A percentile compares a stretch with the other conserved stretches of the same genome.
Evolutionary conservation across 2,113 vertebrate species (phyloP).

Genomic region (Ciconia stormi): DNA sequence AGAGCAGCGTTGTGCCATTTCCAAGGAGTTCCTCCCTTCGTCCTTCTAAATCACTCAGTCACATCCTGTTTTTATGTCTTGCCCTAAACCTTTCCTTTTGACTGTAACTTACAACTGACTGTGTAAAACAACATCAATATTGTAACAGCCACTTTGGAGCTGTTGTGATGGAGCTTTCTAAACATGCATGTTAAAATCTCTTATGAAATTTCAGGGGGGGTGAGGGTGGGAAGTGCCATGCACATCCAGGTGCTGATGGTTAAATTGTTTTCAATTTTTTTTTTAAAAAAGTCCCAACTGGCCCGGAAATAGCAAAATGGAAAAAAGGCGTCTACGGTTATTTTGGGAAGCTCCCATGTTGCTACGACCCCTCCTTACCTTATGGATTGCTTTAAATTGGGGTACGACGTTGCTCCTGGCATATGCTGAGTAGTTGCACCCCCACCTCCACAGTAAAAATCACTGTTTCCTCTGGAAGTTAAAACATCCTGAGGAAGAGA

Average conservation of each 20-base stretch:
- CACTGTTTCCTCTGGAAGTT: slow-evolving; percentile 44
- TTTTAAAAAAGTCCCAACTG: neutral
- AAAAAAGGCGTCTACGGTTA: neutral
- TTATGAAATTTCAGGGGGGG: neutral
- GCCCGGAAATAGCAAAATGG: neutral
- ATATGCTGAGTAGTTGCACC: neutral
- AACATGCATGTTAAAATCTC: neutral
- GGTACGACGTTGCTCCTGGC: neutral
- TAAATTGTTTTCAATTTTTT: neutral
- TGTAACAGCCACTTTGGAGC: slow-evolving; percentile 43
- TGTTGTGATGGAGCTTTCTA: slow-evolving; percentile 14
- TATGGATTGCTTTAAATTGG: neutral
- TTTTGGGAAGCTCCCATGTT: neutral
- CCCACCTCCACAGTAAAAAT: slow-evolving; percentile 6
- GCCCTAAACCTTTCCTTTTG: slow-evolving; percentile 63
- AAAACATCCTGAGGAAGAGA: slow-evolving; percentile 47
- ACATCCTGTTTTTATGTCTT: slow-evolving; percentile 61
- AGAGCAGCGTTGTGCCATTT: slow-evolving; percentile 8
- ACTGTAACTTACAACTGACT: slow-evolving; percentile 42
- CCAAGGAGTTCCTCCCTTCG: slow-evolving; percentile 28
- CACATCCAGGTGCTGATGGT: neutral
- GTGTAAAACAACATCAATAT: slow-evolving; percentile 50
- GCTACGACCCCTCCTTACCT: neutral
- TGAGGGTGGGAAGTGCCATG: neutral
- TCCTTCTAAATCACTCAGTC: slow-evolving; percentile 63